These are phyloP conservation scores for Tamias sibiricus DNA, from an alignment of 2,113 vertebrate genomes.

Conservation along the genomic window DNA sequence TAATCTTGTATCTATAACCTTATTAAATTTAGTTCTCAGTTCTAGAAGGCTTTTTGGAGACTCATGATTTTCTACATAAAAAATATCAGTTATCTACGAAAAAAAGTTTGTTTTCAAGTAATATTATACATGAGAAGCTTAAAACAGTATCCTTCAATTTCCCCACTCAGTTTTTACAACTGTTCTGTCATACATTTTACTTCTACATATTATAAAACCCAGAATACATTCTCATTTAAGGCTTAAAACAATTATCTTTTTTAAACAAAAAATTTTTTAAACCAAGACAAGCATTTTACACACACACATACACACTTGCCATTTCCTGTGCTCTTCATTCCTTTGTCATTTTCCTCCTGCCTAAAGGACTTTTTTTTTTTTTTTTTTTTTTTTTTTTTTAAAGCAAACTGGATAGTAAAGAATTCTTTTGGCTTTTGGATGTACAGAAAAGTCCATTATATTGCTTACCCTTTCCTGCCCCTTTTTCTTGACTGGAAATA, in stretches of 20 bases:
- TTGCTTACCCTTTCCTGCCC: not conserved
- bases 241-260: constrained; percentile 41
- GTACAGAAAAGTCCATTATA: not conserved
- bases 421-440: not conserved
- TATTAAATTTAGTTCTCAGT: constrained; percentile 19
- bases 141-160: constrained; percentile 15
- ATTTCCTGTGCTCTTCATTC: not conserved
- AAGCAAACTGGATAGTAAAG: not conserved
- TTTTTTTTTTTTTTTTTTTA: too few species aligned
- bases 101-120: not conserved
- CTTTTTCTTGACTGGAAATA: not conserved
- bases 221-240: constrained; percentile 27
- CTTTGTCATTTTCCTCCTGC: not conserved
- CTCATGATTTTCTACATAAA: constrained; percentile 14
- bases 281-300: not conserved
- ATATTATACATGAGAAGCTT: not conserved
- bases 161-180: not conserved
- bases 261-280: not conserved
- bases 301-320: not conserved
- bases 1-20: not conserved
- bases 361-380: constrained; percentile 1
- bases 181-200: not conserved
- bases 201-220: not conserved
- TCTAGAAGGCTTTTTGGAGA: not conserved
- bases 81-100: not conserved